Evolutionary conservation across 2,888 invertebrate species (phyloP), one percentile per base, ranked within the genome.

Genomic region (Lochmaea capreae): DNA sequence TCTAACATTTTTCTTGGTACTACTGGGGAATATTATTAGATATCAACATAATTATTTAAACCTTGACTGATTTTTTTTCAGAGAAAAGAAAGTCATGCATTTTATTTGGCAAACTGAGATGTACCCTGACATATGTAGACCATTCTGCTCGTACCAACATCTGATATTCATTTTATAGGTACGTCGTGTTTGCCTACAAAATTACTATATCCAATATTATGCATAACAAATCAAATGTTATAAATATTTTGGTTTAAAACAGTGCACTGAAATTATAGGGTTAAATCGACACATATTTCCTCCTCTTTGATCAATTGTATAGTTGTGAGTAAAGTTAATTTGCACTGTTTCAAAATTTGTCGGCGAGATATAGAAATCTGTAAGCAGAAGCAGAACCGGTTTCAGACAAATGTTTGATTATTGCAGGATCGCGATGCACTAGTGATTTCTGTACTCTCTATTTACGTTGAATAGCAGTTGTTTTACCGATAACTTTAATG

Each of bases 41-140:
- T n/a, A n/a, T 49, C 14, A 49, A 14, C 49, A 49, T n/a, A 49
- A n/a, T n/a, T n/a, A n/a, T 49, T 49, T n/a, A 14, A 49, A 49
- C 49, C 3, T n/a, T 49, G 14, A 49, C 49, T 49, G 33, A 33
- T 49, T n/a, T 49, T n/a, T 49, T 49, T 49, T 49, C 49, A 49
- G 49, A 49, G 49, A 49, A 49, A 49, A 49, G 49, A 49, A 49
- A 49, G 49, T 49, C 49, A 49, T 49, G 49, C 49, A 49, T 49
- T 49, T 49, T 49, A 49, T 49, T 49, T 49, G 49, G 49, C 49
- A 49, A 49, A 49, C 49, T 49, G 49, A 49, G 49, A 49, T 49
- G 49, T 49, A 49, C 49, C 49, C n/a, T 49, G 49, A 49, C 49
- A 49, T 49, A 49, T 49, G 49, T 49, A 49, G 49, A 49, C 14